These are phyloP conservation scores for Hydriomena furcata DNA, from an alignment of 2,888 invertebrate genomes.

Conservation along the genomic window DNA sequence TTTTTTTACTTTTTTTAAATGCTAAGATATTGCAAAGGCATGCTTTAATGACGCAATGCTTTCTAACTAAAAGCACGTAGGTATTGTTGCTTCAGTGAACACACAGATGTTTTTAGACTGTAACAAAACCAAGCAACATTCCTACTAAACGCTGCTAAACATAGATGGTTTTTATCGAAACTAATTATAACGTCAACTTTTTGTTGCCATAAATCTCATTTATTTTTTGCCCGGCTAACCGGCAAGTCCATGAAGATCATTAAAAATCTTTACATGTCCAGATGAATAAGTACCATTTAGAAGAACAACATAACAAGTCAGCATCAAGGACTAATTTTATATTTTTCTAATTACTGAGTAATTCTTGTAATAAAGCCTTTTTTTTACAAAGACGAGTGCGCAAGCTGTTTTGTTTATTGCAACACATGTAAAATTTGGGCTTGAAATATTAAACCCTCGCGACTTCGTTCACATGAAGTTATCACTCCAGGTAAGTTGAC, in stretches of 20 bases:
- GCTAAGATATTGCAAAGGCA: too few species aligned
- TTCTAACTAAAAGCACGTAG: too few species aligned
- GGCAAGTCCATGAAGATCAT: conserved; percentile 29
- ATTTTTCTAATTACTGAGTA: conserved; percentile 11
- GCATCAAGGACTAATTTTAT: conserved; percentile 2
- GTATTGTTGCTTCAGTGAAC: too few species aligned
- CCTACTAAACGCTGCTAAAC: conserved; percentile 41
- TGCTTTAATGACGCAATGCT: too few species aligned
- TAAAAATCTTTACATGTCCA: conserved; percentile 5
- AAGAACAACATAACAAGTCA: background rate
- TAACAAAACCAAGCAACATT: conserved; percentile 23
- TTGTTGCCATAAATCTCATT: conserved; percentile 67
- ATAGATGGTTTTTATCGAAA: conserved; percentile 49
- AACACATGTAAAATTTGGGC: background rate
- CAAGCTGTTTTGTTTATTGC: conserved; percentile 5
- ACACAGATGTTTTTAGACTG: conserved; percentile 3
- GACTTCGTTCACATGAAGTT: too few species aligned
- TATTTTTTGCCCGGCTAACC: conserved; percentile 58
- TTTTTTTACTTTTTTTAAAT: too few species aligned
- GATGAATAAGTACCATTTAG: background rate
- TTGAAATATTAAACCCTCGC: too few species aligned
- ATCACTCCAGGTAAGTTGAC: too few species aligned
- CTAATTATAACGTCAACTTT: conserved; percentile 74
- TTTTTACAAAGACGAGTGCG: background rate
- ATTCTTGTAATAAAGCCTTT: conserved; percentile 8